Evolutionary conservation across 1,140 invertebrate species (phyloP), one percentile per base, ranked within the genome.

Genomic region (Macrobrachium nipponense): DNA sequence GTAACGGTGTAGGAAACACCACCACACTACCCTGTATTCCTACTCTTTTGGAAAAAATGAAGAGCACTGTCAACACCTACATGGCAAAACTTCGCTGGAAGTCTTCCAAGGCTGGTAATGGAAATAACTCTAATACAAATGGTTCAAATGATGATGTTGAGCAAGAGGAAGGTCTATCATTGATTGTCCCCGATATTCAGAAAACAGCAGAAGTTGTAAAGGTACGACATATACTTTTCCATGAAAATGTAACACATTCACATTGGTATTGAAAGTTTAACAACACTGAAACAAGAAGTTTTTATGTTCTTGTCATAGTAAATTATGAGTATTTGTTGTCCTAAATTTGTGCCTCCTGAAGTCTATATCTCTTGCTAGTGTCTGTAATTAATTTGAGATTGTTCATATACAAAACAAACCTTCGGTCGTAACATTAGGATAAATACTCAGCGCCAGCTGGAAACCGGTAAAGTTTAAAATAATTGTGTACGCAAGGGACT

Each of bases 1-100:
- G 51, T 2, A 75, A 61, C 20, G 72, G 60, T 36, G 68, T n/a
- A n/a, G 20, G 23, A 17, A 61, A 43, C 59, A 76, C 72, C 59
- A 82, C 81, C 18, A 15, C 66, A 4, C 23, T 86, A 20, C 79
- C 88, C 20, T 94, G 94, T 0, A 93, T 95, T 43, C 92, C 93
- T 6, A 93, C 94, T 18, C 92, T 98, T 62, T 92, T 98, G 0
- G 93, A 94, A 36, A 96, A 95, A 90, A 98, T 98, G 96, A 96
- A 95, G 90, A 93, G 94, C 66, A 97, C 96, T 91, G 97, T 98
- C 51, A 96, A 98, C 90, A 97, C 95, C 0, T 98, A 98, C 91
- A 94, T 96, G 44, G 95, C 94, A 89, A 94, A 96, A 90, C 93
- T 97, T 60, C 95, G 94, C 95, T 96, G 92, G 86, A 89, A 89